A percentile compares a stretch with the other conserved stretches of the same genome.
These are phyloP conservation scores for Sturmia bella DNA, from an alignment of 2,888 invertebrate genomes.

Conservation along the genomic window DNA sequence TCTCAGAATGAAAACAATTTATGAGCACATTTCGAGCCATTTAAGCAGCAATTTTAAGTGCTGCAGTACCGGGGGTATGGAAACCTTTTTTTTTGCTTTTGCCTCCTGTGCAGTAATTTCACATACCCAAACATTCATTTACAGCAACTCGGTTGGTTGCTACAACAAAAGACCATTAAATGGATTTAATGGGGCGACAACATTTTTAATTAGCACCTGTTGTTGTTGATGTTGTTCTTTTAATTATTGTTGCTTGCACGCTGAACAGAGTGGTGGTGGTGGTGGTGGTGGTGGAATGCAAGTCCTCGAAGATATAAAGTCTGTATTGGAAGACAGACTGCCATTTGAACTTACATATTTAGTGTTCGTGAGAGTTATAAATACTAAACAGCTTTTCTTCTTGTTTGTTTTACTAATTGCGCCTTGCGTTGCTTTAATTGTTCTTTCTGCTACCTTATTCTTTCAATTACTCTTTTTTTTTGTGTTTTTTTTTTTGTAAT, in stretches of 20 bases:
- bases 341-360: slow-evolving; percentile 17
- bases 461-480: slow-evolving; percentile 45
- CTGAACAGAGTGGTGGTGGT: slow-evolving; percentile 9
- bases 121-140: neutral
- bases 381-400: slow-evolving; percentile 30
- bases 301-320: slow-evolving; percentile 3
- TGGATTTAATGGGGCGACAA: slow-evolving; percentile 79
- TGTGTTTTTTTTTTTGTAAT: slow-evolving; percentile 15
- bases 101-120: slow-evolving; percentile 6
- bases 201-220: slow-evolving; percentile 81
- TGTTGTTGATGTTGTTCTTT: slow-evolving; percentile 67
- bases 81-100: slow-evolving; percentile 5
- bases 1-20: slow-evolving; percentile 38
- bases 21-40: slow-evolving; percentile 29
- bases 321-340: slow-evolving; percentile 17
- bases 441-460: slow-evolving; percentile 3
- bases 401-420: slow-evolving; percentile 37
- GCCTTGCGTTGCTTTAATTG: slow-evolving; percentile 5
- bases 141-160: neutral
- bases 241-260: slow-evolving; percentile 46
- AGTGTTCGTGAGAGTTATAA: slow-evolving; percentile 19
- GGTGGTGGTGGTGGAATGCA: slow-evolving; percentile 12
- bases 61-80: neutral
- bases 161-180: slow-evolving; percentile 64
- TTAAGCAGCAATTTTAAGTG: slow-evolving; percentile 15